Evolutionary conservation across 1,140 invertebrate genomes (phyloP).

Genomic region (Formica exsecta): DNA sequence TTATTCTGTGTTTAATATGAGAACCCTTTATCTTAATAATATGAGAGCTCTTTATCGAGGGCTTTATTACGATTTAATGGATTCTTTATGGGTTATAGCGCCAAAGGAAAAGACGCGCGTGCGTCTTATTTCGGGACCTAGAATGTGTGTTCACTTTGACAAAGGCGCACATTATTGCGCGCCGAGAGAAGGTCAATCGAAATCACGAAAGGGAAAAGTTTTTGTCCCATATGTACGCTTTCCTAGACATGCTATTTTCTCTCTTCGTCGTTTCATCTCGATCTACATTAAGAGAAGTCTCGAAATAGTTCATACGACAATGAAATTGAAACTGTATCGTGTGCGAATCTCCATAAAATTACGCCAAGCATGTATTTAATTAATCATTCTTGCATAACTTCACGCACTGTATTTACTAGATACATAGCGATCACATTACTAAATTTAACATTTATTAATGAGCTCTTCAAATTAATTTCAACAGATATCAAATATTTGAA

Average conservation of each 20-base stretch:
- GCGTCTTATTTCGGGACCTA: slow-evolving; percentile 21
- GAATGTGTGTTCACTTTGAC: slow-evolving; percentile 5
- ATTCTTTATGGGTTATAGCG: not conserved
- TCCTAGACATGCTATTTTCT: slow-evolving; percentile 33
- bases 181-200: slow-evolving; percentile 41
- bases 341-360: not conserved
- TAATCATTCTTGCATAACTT: slow-evolving; percentile 21
- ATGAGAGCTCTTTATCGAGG: not conserved
- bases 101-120: not conserved
- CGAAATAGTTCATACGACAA: slow-evolving; percentile 37
- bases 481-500: slow-evolving; percentile 10
- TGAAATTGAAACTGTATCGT: slow-evolving; percentile 22
- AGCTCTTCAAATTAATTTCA: not conserved
- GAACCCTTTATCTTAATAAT: not conserved
- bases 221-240: slow-evolving; percentile 49
- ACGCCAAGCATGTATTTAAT: slow-evolving; percentile 33
- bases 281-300: slow-evolving; percentile 38
- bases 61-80: slow-evolving; percentile 14
- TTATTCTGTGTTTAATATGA: not conserved
- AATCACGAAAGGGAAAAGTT: slow-evolving; percentile 28
- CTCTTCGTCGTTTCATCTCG: slow-evolving; percentile 14
- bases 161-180: slow-evolving; percentile 35
- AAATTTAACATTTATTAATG: slow-evolving; percentile 19
- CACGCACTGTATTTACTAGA: not conserved
- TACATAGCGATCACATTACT: not conserved